phyloP scores from a whole-genome alignment of 2,888 invertebrate genomes.

The Protodeltote pygarga region DNA sequence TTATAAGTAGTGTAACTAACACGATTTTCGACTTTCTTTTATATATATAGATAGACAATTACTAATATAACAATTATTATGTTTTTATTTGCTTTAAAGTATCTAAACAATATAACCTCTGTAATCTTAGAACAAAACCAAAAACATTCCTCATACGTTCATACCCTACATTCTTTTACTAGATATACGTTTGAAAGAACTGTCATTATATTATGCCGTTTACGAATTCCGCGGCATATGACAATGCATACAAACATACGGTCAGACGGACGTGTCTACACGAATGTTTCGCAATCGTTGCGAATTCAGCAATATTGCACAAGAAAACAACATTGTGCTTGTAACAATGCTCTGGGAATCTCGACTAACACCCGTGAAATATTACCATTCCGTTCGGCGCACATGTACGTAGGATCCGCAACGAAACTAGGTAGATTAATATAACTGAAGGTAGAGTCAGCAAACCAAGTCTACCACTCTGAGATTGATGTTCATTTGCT shows the following conservation, averaged over 20 bases:
- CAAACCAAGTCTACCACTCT: no score
- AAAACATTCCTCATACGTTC: slow-evolving; percentile 8
- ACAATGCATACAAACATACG: slow-evolving; percentile 70
- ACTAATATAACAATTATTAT: no score
- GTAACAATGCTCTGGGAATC: slow-evolving; percentile 77
- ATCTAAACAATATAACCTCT: background rate
- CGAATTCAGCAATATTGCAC: slow-evolving; percentile 81
- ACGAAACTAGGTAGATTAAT: no score
- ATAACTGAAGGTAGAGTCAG: no score
- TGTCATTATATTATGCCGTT: slow-evolving; percentile 46
- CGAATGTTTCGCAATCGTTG: slow-evolving; percentile 73
- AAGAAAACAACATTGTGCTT: slow-evolving; percentile 80
- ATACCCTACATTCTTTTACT: slow-evolving; percentile 21
- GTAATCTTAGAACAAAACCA: background rate
- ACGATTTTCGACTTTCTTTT: no score
- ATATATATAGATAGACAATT: no score
- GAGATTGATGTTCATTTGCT: no score
- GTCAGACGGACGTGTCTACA: slow-evolving; percentile 69
- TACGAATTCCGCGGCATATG: slow-evolving; percentile 60
- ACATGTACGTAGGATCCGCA: no score
- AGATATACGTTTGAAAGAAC: slow-evolving; percentile 31
- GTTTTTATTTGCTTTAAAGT: no score
- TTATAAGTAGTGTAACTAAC: no score
- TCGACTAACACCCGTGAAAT: slow-evolving; percentile 61
- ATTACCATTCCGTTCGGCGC: slow-evolving; percentile 46